These are phyloP conservation scores for Leucozona laternaria DNA, from an alignment of 2,888 invertebrate genomes.

Conservation along the genomic window DNA sequence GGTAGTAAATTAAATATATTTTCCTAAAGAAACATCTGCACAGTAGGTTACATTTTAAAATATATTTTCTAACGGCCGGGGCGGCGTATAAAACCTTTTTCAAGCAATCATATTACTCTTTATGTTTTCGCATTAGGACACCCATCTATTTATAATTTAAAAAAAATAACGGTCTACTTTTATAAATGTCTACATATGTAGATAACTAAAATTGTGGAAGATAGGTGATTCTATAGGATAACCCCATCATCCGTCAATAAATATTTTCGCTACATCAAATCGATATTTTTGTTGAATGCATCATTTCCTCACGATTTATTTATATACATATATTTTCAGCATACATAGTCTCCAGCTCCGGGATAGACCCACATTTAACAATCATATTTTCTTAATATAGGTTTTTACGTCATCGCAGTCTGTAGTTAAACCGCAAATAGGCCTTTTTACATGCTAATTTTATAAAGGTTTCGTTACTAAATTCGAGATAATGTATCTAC, in stretches of 20 bases:
- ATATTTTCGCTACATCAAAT: constrained; percentile 21
- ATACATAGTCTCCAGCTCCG: not conserved
- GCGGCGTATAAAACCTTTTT: too few species aligned
- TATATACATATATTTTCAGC: constrained; percentile 35
- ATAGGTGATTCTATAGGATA: not conserved
- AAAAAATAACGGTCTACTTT: constrained; percentile 6
- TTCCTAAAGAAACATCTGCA: too few species aligned
- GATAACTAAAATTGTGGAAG: not conserved
- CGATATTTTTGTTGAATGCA: constrained; percentile 45
- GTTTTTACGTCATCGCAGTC: constrained; percentile 47
- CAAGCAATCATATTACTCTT: not conserved
- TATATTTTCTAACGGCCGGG: too few species aligned
- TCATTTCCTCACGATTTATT: constrained; percentile 35
- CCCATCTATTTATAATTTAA: constrained; percentile 9
- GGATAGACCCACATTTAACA: not conserved
- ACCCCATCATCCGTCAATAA: not conserved
- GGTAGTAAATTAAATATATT: too few species aligned
- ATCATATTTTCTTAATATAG: constrained; percentile 3
- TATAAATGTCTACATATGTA: not conserved
- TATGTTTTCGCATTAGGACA: constrained; percentile 5
- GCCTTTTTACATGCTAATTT: not conserved
- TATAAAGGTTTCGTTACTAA: not conserved
- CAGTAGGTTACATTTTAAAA: too few species aligned
- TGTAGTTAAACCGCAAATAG: not conserved
- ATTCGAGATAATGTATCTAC: not conserved